These are phyloP conservation scores for Drosophila dives DNA, from an alignment of 2,888 invertebrate species.

Conservation along the genomic window DNA sequence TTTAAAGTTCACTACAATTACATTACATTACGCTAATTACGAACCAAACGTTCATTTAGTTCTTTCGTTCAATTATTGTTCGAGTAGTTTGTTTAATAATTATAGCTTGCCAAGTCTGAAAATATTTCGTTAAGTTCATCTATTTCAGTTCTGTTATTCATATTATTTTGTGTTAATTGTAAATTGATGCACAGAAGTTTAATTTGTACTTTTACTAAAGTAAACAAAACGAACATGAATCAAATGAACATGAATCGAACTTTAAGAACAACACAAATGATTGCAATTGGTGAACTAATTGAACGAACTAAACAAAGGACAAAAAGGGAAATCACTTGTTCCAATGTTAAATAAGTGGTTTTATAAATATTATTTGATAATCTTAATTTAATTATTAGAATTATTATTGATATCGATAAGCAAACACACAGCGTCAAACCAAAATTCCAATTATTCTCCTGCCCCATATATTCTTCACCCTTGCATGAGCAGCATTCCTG, in stretches of 20 bases:
- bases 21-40: background rate
- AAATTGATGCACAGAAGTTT: too few relatives aligned
- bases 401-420: background rate
- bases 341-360: background rate
- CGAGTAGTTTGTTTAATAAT: background rate
- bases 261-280: background rate
- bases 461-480: constrained; percentile 39
- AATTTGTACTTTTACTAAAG: too few relatives aligned
- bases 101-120: too few relatives aligned
- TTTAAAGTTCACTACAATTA: background rate
- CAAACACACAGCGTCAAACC: background rate
- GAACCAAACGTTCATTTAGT: background rate
- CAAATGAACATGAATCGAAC: too few relatives aligned
- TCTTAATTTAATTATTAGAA: background rate
- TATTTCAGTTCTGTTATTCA: too few relatives aligned
- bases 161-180: too few relatives aligned
- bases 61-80: background rate
- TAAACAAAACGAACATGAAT: too few relatives aligned
- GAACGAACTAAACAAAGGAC: background rate
- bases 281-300: background rate
- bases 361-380: background rate
- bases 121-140: too few relatives aligned
- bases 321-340: background rate
- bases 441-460: background rate
- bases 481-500: constrained; percentile 58